These are phyloP conservation scores for Cetonia aurata DNA, from an alignment of 2,888 invertebrate genomes.

Conservation along the genomic window DNA sequence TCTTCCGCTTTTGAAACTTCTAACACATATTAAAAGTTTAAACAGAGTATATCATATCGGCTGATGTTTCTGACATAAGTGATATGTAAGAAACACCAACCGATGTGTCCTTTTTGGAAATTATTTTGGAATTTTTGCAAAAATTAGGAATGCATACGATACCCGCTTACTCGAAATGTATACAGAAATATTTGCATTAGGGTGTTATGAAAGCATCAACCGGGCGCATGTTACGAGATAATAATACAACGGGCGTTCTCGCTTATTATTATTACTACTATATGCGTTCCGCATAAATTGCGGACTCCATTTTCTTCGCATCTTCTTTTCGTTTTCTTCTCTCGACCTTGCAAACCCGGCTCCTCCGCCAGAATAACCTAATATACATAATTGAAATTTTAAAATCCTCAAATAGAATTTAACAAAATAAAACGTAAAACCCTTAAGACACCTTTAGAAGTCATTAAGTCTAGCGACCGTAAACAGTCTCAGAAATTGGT, in stretches of 20 bases:
- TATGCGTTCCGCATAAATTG: constrained; percentile 32
- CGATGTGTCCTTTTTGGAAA: no score
- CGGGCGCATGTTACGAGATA: constrained; percentile 34
- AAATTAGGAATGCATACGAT: no score
- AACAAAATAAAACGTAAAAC: constrained; percentile 59
- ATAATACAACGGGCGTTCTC: constrained; percentile 37
- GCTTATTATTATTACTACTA: constrained; percentile 12
- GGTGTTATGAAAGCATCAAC: constrained; percentile 37
- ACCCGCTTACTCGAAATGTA: constrained; percentile 25
- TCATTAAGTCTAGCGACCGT: constrained; percentile 64
- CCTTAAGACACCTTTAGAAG: constrained; percentile 63
- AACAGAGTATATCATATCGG: no score
- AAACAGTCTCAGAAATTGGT: constrained; percentile 57
- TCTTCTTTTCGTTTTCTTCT: constrained; percentile 7
- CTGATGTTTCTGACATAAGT: no score
- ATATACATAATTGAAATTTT: constrained; percentile 47
- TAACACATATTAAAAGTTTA: no score
- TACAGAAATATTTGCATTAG: constrained; percentile 33
- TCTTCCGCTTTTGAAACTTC: no score
- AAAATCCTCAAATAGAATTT: constrained; percentile 45
- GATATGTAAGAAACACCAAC: no score
- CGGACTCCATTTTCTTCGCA: constrained; percentile 5
- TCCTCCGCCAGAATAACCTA: constrained; percentile 33
- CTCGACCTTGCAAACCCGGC: constrained; percentile 11
- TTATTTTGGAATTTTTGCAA: no score